Conservation (phyloP, 2,888 invertebrate species). For the Lycophotia porphyrea region DNA sequence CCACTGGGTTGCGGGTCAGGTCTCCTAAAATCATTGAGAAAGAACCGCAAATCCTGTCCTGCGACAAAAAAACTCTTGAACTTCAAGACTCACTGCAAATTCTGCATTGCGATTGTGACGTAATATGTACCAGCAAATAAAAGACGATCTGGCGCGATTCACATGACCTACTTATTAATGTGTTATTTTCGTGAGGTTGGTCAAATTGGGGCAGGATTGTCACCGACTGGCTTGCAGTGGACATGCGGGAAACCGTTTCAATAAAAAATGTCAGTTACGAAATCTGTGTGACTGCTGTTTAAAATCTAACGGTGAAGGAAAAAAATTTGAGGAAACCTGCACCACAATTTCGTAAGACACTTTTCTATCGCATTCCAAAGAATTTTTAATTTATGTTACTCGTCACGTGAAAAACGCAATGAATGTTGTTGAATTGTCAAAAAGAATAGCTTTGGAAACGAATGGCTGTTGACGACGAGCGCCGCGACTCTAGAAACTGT, state of each 20-base stretch:
- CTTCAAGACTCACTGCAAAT: conserved; percentile 26
- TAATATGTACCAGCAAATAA: conserved; percentile 38
- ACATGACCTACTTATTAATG: conserved; percentile 49
- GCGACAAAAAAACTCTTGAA: conserved; percentile 10
- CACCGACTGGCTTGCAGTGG: background rate
- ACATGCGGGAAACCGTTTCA: background rate
- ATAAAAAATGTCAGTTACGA: background rate
- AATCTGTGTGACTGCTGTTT: background rate
- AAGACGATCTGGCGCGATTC: conserved; percentile 45
- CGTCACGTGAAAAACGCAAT: too few species aligned
- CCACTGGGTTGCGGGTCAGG: background rate
- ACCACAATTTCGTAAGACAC: background rate
- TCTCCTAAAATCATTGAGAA: background rate
- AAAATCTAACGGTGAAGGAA: background rate
- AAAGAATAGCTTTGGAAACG: background rate
- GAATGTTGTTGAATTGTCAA: background rate
- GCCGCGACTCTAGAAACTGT: too few species aligned
- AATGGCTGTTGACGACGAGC: too few species aligned
- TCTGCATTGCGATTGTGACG: conserved; percentile 57
- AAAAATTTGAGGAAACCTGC: background rate
- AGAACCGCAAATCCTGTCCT: background rate
- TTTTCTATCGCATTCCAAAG: background rate
- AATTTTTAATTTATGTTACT: too few species aligned
- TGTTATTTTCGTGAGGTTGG: conserved; percentile 61
- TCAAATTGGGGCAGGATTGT: conserved; percentile 3